Conservation (phyloP, 2,113 vertebrate genomes). For the Solea solea region DNA sequence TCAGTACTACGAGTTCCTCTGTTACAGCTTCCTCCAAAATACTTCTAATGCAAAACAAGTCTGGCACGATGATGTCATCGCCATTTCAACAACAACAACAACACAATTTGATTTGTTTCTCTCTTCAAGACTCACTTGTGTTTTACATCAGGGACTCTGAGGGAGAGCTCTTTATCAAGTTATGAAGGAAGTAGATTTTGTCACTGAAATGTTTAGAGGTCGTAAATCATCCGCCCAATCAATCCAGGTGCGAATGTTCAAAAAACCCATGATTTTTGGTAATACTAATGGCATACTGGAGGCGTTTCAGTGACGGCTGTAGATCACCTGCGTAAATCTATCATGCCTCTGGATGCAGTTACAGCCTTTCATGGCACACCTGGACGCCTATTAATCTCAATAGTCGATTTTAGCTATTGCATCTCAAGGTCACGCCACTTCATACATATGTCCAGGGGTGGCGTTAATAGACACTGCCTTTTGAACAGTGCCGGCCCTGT, state of each 20-base stretch:
- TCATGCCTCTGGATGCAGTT: slow-evolving; percentile 70
- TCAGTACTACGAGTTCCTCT: slow-evolving; percentile 1
- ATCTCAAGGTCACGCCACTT: slow-evolving; percentile 66
- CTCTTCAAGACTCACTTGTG: slow-evolving; percentile 15
- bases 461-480: slow-evolving; percentile 61
- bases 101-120: slow-evolving; percentile 20
- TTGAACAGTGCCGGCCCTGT: slow-evolving; percentile 65
- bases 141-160: slow-evolving; percentile 26
- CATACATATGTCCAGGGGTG: slow-evolving; percentile 65
- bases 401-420: slow-evolving; percentile 42
- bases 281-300: slow-evolving; percentile 1
- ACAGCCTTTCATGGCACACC: slow-evolving; percentile 63
- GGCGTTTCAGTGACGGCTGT: slow-evolving; percentile 33
- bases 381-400: slow-evolving; percentile 70
- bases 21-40: slow-evolving; percentile 19
- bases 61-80: background rate
- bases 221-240: slow-evolving; percentile 59
- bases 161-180: slow-evolving; percentile 2
- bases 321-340: slow-evolving; percentile 58
- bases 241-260: slow-evolving; percentile 27
- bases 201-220: slow-evolving; percentile 15
- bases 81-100: slow-evolving; percentile 32
- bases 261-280: slow-evolving; percentile 50
- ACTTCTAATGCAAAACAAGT: slow-evolving; percentile 9
- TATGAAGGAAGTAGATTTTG: slow-evolving; percentile 30